Conservation (phyloP, 2,797 vertebrate species). For the Meriones psammophilus region DNA sequence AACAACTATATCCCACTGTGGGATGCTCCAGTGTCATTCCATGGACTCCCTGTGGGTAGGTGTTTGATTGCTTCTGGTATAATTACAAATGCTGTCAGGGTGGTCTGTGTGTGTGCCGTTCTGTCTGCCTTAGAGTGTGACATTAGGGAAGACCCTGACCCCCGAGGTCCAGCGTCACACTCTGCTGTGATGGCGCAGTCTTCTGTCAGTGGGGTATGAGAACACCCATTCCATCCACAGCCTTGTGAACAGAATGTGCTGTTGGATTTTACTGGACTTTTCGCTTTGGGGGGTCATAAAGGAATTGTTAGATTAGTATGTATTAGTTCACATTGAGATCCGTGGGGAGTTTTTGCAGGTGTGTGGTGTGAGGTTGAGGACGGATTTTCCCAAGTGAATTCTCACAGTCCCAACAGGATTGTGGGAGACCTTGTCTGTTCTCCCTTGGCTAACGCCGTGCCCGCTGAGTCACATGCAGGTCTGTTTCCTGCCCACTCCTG, state of each 20-base stretch:
- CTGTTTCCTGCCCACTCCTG: background rate
- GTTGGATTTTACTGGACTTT: background rate
- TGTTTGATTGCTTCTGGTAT: background rate
- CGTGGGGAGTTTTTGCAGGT: background rate
- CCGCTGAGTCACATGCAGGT: background rate
- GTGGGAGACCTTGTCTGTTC: background rate
- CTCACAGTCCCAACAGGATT: background rate
- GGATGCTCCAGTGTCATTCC: background rate
- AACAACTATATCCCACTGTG: background rate
- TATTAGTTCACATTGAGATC: background rate
- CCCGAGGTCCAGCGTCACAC: background rate
- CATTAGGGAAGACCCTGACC: background rate
- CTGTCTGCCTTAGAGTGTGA: background rate
- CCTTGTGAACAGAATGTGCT: background rate
- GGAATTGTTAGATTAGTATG: constrained; percentile 27
- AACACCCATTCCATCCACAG: background rate
- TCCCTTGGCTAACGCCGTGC: background rate
- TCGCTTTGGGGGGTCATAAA: background rate
- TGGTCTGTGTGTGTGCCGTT: background rate
- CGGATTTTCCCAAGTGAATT: background rate
- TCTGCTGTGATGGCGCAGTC: background rate
- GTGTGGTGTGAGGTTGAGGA: background rate
- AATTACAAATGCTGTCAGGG: background rate
- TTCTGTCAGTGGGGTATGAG: background rate
- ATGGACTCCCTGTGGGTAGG: background rate